A percentile compares a stretch with the other conserved stretches of the same genome.
phyloP scores from a whole-genome alignment of 2,888 invertebrate genomes.

The Atethmia centrago region DNA sequence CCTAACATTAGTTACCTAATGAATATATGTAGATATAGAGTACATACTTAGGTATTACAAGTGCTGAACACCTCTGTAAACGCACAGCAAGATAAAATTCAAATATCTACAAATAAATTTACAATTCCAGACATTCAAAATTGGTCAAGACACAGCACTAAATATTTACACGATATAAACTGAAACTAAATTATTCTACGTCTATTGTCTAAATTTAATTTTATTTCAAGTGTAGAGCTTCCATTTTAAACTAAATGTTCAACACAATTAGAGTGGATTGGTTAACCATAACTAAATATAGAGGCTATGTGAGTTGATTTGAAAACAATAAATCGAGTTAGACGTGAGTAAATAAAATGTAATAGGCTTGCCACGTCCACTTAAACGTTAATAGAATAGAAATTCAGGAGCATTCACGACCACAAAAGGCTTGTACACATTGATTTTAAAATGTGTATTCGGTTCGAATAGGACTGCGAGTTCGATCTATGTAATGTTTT shows the following conservation, averaged over 20 bases:
- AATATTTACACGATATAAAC: constrained; percentile 30
- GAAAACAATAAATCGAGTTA: constrained; percentile 59
- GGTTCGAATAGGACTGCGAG: constrained; percentile 14
- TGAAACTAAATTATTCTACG: constrained; percentile 39
- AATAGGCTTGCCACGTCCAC: constrained; percentile 55
- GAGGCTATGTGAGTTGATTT: constrained; percentile 44
- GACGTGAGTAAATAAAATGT: constrained; percentile 55
- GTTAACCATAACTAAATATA: constrained; percentile 49
- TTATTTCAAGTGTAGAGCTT: constrained; percentile 34
- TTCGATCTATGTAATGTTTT: not conserved
- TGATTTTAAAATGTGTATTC: constrained; percentile 54
- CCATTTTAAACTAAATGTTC: constrained; percentile 19
- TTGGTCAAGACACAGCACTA: too few species aligned
- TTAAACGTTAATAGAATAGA: constrained; percentile 55
- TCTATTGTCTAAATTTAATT: constrained; percentile 34
- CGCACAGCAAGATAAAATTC: not conserved
- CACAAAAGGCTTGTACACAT: constrained; percentile 52
- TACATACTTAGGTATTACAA: not conserved
- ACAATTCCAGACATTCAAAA: not conserved
- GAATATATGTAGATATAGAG: too few species aligned
- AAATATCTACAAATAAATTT: constrained; percentile 15
- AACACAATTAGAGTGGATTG: constrained; percentile 38
- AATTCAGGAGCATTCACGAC: constrained; percentile 45
- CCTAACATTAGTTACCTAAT: too few species aligned
- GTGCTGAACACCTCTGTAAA: not conserved